Percentiles rank a stretch among this genome's conserved stretches.
Conservation (phyloP, 2,888 invertebrate genomes). For the Clanis bilineata region DNA sequence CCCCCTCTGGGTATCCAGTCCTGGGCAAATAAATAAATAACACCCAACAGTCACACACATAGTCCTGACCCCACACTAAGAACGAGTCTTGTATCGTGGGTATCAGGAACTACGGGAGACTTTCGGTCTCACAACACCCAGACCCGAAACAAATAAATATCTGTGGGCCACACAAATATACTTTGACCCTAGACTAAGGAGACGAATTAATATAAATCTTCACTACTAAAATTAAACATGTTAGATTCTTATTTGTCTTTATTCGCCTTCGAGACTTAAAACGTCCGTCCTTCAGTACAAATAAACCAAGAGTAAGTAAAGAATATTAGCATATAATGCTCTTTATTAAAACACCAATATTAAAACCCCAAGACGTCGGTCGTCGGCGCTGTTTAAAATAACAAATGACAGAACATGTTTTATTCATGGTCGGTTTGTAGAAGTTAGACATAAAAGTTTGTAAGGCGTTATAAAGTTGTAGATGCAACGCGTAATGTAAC, state of each 20-base stretch:
- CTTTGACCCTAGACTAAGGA: too few species aligned
- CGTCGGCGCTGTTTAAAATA: slow-evolving; percentile 63
- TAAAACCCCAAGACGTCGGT: slow-evolving; percentile 58
- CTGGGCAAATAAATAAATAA: too few species aligned
- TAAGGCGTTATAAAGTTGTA: slow-evolving; percentile 33
- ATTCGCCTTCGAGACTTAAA: background rate
- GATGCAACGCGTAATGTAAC: background rate
- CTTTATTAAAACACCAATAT: slow-evolving; percentile 20
- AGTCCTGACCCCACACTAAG: too few species aligned
- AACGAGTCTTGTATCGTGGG: too few species aligned
- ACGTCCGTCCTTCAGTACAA: background rate
- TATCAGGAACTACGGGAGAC: too few species aligned
- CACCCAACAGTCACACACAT: too few species aligned
- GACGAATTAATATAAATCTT: too few species aligned
- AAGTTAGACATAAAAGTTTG: slow-evolving; percentile 61
- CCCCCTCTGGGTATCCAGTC: too few species aligned
- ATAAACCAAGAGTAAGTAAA: background rate
- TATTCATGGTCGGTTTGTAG: slow-evolving; percentile 60
- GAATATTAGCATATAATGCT: slow-evolving; percentile 14
- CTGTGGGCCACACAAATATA: too few species aligned
- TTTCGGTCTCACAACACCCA: too few species aligned
- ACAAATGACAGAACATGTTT: slow-evolving; percentile 68
- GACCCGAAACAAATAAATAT: too few species aligned
- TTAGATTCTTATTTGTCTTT: background rate
- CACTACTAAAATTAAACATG: background rate